Evolutionary conservation across 92 coral and sea anemone species (phyloP), one percentile per base, ranked within the genome.

Genomic region (Phenganax stokvisi): DNA sequence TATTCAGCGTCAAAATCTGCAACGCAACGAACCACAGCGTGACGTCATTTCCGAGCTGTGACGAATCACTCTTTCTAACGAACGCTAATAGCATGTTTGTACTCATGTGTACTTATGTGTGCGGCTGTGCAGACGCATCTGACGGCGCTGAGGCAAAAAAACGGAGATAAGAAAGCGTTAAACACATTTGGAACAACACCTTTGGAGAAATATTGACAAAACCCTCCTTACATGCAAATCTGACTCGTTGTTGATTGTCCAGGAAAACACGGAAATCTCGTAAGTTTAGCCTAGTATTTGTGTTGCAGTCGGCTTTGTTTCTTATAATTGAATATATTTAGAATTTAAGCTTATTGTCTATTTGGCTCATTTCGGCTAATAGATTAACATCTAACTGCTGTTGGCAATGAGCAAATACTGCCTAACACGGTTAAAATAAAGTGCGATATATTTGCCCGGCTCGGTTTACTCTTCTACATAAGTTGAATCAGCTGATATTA

Each of bases 301-400:
- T 37, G 37, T 68, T 27, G 37, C 30, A 44, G 7, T 64, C 31
- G 37, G 27, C 37, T 64, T 64, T 68, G 73, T 37, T 53, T 28
- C 53, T 37, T 9, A 9, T 68, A 37, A 68, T 68, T 68, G 12
- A 68, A 68, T 68, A 68, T 68, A 29, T 68, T 3, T 37, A 68
- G 54, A 68, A 16, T 37, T 66, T 68, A 68, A 68, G 73, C 52
- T 29, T 68, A 68, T 68, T 68, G 73, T 68, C 73, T 12, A 64
- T 64, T 64, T 64, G 53, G 47, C 3, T 37, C 47, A 5, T 1
- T 37, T 37, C 47, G 47, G 12, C 52, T 51, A 3, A 68, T 12
- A 68, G 73, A 68, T 68, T 68, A 68, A 29, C 73, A 16, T 68
- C n/a, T 17, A 37, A 12, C 54, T 37, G 31, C 54, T 37, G 52